Evolutionary conservation across 2,797 vertebrate species (phyloP), one percentile per base, ranked within the genome.

Genomic region (Siniperca undulata): DNA sequence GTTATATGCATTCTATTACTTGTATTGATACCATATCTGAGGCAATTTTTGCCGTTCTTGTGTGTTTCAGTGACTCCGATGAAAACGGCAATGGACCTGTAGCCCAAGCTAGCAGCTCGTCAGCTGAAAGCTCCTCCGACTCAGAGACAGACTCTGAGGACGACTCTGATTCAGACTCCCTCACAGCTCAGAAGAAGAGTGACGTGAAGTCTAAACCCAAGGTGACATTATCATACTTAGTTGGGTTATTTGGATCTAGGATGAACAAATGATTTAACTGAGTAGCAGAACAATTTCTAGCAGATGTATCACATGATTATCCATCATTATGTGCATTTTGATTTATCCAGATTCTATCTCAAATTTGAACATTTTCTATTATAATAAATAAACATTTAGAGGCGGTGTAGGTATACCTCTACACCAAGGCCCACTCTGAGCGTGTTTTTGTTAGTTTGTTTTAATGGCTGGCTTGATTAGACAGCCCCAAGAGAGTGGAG

Each of bases 101-200:
- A 14, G 90, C 83, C 14, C 90, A 90, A 36, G 93, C 93, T 1
- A 92, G 93, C 89, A 92, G 91, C 92, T 97, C 97, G 4, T 90
- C 93, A 12, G 91, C 95, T 53, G 95, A 95, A 70, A 96, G 95
- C 73, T 94, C 91, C 7, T 96, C 96, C 0, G 87, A 80, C 9
- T 96, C 96, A 0, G 94, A 93, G 14, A 93, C 95, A 0, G 95
- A 94, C 68, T 97, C 96, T 0, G 96, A 95, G n/a, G 94, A 92
- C 19, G 94, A 96, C 80, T 96, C 92, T 3, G 95, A 95, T 40
- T 93, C 93, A 1, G 95, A 95, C n/a, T 76, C 92, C n/a, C 88
- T 86, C 62, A 52, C 88, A 36, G 65, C 83, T 2, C 82, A 70
- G 74, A 61, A 80, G 89, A 87, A 85, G 44, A 85, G 11, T 0